phyloP scores from a whole-genome alignment of 2,797 vertebrate genomes.

The Sebastes trivittatus region DNA sequence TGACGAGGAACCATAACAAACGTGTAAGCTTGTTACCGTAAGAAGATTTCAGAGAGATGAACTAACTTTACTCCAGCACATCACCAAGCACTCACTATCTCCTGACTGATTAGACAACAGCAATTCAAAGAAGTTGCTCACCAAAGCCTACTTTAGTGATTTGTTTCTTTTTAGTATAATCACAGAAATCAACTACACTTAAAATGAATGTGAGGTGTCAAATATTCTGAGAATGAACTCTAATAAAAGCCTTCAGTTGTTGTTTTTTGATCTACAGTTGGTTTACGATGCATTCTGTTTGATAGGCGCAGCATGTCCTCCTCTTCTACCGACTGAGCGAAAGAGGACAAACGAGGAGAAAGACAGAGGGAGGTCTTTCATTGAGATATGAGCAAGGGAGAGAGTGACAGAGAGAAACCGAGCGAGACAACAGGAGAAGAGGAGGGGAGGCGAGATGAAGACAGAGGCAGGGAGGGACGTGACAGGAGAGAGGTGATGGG shows the following conservation, averaged over 20 bases:
- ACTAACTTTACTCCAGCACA: constrained; percentile 77
- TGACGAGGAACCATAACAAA: constrained; percentile 65
- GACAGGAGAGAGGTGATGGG: constrained; percentile 4
- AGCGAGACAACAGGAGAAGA: constrained; percentile 14
- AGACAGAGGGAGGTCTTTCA: constrained; percentile 52
- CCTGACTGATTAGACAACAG: constrained; percentile 30
- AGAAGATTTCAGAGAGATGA: constrained; percentile 80
- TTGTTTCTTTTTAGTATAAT: background rate
- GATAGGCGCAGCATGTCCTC: constrained; percentile 32
- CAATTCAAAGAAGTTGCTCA: constrained; percentile 3
- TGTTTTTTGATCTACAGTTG: background rate
- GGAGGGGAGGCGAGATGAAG: background rate
- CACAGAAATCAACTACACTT: background rate
- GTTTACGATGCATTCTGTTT: constrained; percentile 22
- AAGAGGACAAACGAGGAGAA: constrained; percentile 40
- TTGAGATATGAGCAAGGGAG: constrained; percentile 21
- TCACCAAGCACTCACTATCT: constrained; percentile 21
- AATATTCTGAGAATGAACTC: background rate
- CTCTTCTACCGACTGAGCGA: constrained; percentile 2
- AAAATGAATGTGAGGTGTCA: background rate
- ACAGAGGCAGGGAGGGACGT: background rate
- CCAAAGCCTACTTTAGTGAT: background rate
- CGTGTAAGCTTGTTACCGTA: constrained; percentile 81
- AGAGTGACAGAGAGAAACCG: constrained; percentile 2
- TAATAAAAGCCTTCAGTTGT: background rate